These are phyloP conservation scores for Ictalurus furcatus DNA, from an alignment of 2,113 vertebrate species.

Conservation along the genomic window DNA sequence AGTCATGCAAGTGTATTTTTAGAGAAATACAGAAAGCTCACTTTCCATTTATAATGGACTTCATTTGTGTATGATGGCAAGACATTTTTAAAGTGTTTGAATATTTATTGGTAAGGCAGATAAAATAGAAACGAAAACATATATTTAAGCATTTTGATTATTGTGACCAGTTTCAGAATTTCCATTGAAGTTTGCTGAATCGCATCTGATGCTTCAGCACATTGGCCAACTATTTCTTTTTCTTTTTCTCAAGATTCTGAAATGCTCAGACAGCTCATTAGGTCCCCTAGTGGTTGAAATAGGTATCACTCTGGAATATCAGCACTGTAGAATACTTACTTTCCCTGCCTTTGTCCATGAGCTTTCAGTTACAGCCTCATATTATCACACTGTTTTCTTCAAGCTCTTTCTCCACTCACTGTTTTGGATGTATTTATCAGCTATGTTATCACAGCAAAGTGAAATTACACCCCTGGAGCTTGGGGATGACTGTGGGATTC, in stretches of 20 bases:
- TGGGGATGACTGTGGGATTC: constrained; percentile 66
- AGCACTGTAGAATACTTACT: constrained; percentile 8
- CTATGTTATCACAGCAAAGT: constrained; percentile 53
- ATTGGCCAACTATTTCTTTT: background rate
- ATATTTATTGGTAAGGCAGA: background rate
- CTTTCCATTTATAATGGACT: background rate
- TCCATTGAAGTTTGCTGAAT: constrained; percentile 10
- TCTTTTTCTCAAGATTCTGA: background rate
- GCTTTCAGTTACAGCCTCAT: constrained; percentile 32
- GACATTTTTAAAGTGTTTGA: background rate
- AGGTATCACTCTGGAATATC: constrained; percentile 11
- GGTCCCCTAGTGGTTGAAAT: constrained; percentile 65
- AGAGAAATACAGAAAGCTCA: background rate
- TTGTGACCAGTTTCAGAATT: background rate
- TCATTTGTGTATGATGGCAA: background rate
- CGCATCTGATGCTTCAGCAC: constrained; percentile 3
- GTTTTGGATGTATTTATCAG: constrained; percentile 61
- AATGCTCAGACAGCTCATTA: constrained; percentile 51
- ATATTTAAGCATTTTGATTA: background rate
- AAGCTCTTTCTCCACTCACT: constrained; percentile 7
- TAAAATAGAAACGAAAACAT: constrained; percentile 1
- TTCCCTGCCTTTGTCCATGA: constrained; percentile 6
- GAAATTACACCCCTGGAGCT: constrained; percentile 56
- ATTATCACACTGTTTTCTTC: background rate
- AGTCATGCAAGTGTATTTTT: background rate